Evolutionary conservation across 1,140 invertebrate genomes (phyloP), one percentile per base, ranked within the genome.

Genomic region (Drosophila leontia): DNA sequence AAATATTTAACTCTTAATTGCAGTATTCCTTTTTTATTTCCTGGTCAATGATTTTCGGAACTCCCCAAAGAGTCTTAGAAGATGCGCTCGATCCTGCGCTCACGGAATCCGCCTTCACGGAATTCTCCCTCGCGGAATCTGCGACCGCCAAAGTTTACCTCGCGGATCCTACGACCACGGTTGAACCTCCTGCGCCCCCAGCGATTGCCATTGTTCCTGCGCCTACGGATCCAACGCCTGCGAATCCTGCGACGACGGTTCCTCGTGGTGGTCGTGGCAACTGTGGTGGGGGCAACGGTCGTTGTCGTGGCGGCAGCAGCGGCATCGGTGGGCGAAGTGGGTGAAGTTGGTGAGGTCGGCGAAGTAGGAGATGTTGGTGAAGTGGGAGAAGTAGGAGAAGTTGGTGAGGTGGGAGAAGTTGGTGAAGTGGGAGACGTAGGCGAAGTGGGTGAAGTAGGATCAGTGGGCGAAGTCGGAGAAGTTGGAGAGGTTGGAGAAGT

Each of bases 401-500:
- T 13, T 0, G 44, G 13, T 1, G 32, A 9, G 2, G 59, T 34
- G 6, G 59, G 19, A 0, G 44, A 17, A 7, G 59, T 62, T 1
- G 60, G 32, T 3, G 60, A 47, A 0, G 32, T 35, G 1, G 59
- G 19, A 3, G 59, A 50, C 3, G 59, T 50, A 0, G 59, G 32
- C 3, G 44, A 29, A 0, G 61, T 42, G 1, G 59, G 34, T 1
- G 34, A 17, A 3, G 44, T 37, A 6, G 59, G 44, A 0, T 23
- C 23, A 0, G 61, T 42, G 1, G 59, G 34, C 1, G 34, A 17
- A 3, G 44, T 50, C 6, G 59, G 44, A 0, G 59, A 50, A 26
- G 60, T 53, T 4, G 60, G 48, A 1, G 63, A 35, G 0, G 63
- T n/a, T 4, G 64, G 34, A 2, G 60, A 17, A 9, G 60, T 7